Evolutionary conservation across 2,888 invertebrate genomes (phyloP).

Genomic region (Ceramica pisi): DNA sequence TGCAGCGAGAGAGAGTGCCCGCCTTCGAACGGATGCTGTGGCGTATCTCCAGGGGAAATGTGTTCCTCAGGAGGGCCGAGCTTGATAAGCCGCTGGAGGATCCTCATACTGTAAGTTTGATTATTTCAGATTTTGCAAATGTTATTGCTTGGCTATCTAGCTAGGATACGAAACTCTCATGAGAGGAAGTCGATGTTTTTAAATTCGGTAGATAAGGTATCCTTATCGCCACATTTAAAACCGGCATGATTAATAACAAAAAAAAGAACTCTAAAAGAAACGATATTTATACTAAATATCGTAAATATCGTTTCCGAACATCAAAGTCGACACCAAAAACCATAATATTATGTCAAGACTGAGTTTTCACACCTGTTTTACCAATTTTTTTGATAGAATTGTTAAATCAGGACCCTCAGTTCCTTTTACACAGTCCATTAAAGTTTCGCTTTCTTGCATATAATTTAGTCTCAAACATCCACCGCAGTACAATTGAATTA

Average conservation of each 20-base stretch:
- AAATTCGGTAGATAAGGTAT: no score
- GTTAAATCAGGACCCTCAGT: no score
- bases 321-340: no score
- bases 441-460: no score
- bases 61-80: conserved; percentile 96
- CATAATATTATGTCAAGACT: not conserved
- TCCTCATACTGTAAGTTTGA: conserved; percentile 94
- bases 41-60: conserved; percentile 98
- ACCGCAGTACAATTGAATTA: not conserved
- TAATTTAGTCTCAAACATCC: not conserved
- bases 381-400: no score
- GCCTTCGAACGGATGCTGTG: conserved; percentile 98
- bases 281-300: no score
- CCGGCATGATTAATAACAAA: no score
- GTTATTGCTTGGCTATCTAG: not conserved
- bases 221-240: no score
- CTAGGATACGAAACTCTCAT: not conserved
- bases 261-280: no score
- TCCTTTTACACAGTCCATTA: no score
- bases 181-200: no score
- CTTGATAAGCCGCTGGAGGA: conserved; percentile 96
- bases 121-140: not conserved
- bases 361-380: not conserved
- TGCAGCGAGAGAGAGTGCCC: conserved; percentile 96
- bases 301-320: no score